Evolutionary conservation across 2,888 invertebrate genomes (phyloP).

Genomic region (Heliconius charithonia): DNA sequence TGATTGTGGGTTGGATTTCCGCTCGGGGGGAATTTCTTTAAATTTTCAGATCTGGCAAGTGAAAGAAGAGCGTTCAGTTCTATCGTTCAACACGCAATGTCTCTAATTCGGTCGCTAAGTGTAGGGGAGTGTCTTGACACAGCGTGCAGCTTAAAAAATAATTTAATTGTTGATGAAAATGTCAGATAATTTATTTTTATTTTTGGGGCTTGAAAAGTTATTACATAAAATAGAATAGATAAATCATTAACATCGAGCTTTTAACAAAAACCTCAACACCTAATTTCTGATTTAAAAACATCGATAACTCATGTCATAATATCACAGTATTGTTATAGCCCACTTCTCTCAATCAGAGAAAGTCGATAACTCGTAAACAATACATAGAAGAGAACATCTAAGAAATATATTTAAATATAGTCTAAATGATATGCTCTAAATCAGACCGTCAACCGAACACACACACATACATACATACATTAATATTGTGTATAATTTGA

Average conservation of each 20-base stretch:
- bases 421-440: background rate
- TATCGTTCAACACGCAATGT: no score
- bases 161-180: no score
- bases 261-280: no score
- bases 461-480: background rate
- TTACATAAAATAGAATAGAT: no score
- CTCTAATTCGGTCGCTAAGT: no score
- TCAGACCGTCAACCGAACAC: background rate
- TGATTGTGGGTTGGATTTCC: background rate
- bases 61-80: no score
- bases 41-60: no score
- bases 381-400: background rate
- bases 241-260: no score
- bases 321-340: background rate
- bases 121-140: no score
- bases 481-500: background rate
- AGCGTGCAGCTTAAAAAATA: no score
- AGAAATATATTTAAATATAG: constrained; percentile 2
- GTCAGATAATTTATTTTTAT: no score
- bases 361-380: background rate
- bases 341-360: background rate
- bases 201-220: no score
- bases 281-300: background rate
- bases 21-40: background rate
- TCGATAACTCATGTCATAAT: background rate